Evolutionary conservation across 1,140 invertebrate species (phyloP), one percentile per base, ranked within the genome.

Genomic region (Drosophila micromelanica): DNA sequence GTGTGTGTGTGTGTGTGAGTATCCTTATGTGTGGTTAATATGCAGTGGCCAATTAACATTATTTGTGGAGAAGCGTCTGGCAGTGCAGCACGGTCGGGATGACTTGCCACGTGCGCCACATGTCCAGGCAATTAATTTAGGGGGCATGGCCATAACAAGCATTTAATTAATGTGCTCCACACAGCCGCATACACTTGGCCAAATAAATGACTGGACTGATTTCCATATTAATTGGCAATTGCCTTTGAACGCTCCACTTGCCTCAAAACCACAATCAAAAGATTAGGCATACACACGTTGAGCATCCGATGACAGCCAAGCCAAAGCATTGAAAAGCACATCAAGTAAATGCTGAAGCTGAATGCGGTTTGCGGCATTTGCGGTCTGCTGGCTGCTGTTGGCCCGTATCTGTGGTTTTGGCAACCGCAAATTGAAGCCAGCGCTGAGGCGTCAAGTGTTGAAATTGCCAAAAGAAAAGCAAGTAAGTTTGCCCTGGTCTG

Each of bases 221-320:
- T 86, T 76, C 78, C 82, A 87, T 89, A 89, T 86, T 87, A 86
- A 86, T 86, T 86, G 78, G 75, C 80, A 72, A 72, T 70, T 87
- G 69, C 70, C 70, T 37, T 38, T 40, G 42, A 60, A 48, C 71
- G 65, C 59, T 71, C 80, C 35, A 51, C 23, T 32, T 3, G n/a
- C 5, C 13, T 35, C 8, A 6, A 9, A 32, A 9, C 2, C n/a
- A 6, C 13, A 64, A 62, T 59, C 37, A 57, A 56, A 68, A 78
- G 61, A 78, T 85, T 73, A 67, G 73, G 54, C 59, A 85, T 79
- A 79, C 59, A 85, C 77, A 79, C 62, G 76, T 69, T 62, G 15
- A 64, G 59, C 38, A 5, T 15, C 64, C 52, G 45, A 32, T 40
- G 49, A 52, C 57, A 51, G 7, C 5, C 35, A 40, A 11, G n/a